Base-by-base conservation (phyloP, 2,113 vertebrate genomes). In the Equus przewalskii region DNA sequence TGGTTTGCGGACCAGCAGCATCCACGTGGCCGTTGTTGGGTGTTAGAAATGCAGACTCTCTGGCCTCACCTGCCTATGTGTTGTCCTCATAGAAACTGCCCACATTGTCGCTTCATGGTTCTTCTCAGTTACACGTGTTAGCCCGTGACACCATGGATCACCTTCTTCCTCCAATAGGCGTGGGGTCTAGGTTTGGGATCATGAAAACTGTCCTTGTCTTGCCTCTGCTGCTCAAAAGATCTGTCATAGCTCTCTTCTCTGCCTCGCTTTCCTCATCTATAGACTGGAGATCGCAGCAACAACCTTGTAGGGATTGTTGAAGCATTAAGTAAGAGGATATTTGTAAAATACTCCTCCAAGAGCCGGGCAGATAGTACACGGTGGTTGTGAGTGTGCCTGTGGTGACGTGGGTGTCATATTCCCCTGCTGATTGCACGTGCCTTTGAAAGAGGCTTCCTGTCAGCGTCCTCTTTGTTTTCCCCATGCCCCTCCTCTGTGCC, bases 71-170 rank as follows among this genome's bases (percentile, higher is more conserved):
- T 28, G 7, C 33, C n/a, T 3, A 0, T 6, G 62, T 60, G 3
- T 41, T 0, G 10, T 6, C 3, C 18, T 76, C 9, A 12, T 56
- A 5, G 4, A 18, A 21, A 93, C 13, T 6, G 3, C 15, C 60
- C 3, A 7, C 9, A 1, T 6, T 4, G 22, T 62, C 0, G 1
- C 19, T 2, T 67, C 21, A 1, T 9, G 24, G 1, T 60, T 33
- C 73, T 62, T 70, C 64, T 72, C 0, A 0, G 69, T 69, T 21
- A 2, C 4, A 67, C 75, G 12, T 2, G 0, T 3, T 46, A 44
- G 5, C 36, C 64, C 0, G 0, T 7, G 92, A 30, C 4, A 0
- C 6, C 11, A 0, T 0, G 1, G 16, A 18, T 67, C 56, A 3
- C 78, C 4, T 46, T 44, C 19, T 49, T 67, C 24, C 78, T 21